Evolutionary conservation across 2,113 vertebrate genomes (phyloP).

Genomic region (Dipodomys ordii): DNA sequence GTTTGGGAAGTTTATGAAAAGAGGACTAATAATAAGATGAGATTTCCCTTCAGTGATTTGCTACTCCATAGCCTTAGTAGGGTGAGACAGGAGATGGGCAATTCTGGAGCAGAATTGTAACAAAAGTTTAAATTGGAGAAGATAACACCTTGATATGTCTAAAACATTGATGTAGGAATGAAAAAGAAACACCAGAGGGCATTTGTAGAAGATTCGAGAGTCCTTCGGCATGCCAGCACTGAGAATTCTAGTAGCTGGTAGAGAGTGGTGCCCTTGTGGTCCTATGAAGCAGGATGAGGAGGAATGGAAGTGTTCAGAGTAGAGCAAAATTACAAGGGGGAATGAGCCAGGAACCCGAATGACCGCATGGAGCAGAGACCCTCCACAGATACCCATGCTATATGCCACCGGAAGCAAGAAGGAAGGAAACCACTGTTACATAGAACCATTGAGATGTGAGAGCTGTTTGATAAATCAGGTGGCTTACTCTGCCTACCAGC

Average conservation of each 20-base stretch:
- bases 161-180: neutral
- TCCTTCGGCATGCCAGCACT: neutral
- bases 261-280: neutral
- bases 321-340: neutral
- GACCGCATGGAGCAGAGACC: neutral
- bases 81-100: neutral
- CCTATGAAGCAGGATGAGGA: neutral
- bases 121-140: neutral
- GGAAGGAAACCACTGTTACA: neutral
- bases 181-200: neutral
- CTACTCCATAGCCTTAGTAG: neutral
- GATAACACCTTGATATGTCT: neutral
- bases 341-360: neutral
- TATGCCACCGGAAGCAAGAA: neutral
- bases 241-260: neutral
- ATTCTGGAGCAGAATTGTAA: neutral
- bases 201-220: neutral
- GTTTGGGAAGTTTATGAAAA: neutral
- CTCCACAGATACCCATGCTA: neutral
- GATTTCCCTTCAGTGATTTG: neutral
- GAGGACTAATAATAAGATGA: neutral
- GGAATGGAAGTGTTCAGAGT: neutral
- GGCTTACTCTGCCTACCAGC: neutral
- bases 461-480: neutral
- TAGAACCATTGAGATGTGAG: neutral